Evolutionary conservation across 2,113 vertebrate genomes (phyloP), one percentile per base, ranked within the genome.

Genomic region (Gadus chalcogrammus): DNA sequence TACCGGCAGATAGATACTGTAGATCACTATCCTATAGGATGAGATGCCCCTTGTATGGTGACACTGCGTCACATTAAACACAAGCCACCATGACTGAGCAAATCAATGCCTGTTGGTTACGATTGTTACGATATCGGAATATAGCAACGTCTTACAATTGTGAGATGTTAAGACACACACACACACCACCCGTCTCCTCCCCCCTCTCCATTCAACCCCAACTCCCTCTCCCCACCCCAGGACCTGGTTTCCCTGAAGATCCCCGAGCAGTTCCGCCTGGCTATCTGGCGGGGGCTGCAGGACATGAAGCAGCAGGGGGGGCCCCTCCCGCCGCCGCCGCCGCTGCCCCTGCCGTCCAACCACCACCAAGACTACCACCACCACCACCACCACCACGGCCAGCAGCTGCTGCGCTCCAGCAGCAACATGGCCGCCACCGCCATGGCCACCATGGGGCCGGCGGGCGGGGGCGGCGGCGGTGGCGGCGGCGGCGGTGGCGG

Each of bases 221-320:
- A 59, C 15, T 52, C 28, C 65, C 74, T 28, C 1, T 52, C 27
- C 72, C 53, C 48, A 73, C 31, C 53, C 61, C 85, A 99, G 97
- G 97, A 99, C 83, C 93, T 99, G 22, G 94, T 91, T 12, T 94
- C 95, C 15, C 91, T 99, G 89, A 99, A 99, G 90, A 96, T 99
- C 84, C 97, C 97, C 0, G 97, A 99, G 85, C 97, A 99, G 90
- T 95, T 93, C 85, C 93, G 96, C 4, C 84, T 94, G 82, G 83
- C 92, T 65, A 98, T 99, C 92, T 99, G 97, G 97, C 80, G 96
- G 61, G 97, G 95, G 4, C 94, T 99, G 73, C 96, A 99, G 91
- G 97, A 99, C 77, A 91, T 99, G 80, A 98, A 95, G 69, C 97
- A 98, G 89, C 97, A 98, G 89, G 84, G 92, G 38, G 92, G 94